Base-by-base conservation (phyloP, 2,113 vertebrate species). In the Gymnocephalus cernua region DNA sequence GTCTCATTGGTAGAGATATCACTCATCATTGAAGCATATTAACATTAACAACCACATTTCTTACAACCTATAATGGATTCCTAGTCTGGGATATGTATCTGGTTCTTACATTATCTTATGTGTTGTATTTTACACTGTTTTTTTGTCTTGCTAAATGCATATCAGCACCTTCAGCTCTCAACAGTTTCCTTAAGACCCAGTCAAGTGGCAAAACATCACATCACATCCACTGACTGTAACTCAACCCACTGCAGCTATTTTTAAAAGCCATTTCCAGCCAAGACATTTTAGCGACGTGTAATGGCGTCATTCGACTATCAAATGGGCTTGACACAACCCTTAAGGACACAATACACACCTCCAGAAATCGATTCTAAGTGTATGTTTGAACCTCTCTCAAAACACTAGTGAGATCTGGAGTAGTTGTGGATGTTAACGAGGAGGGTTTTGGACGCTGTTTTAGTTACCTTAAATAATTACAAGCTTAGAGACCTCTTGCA, bases 171-270 rank as follows among this genome's bases (percentile, higher is more conserved):
- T 77, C 35, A 71, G 48, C 64, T 70, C 61, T 68, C 18, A 77
- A 51, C 38, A 84, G 68, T 86, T 88, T 88, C 86, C 89, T 91
- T 72, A 89, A 90, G 86, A 80, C 74, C 51, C 80, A 87, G 72
- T 88, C 77, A 91, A 93, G 82, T 88, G 79, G 89, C 84, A 91
- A 93, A 93, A 93, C 90, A 93, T 92, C 91, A 85, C 91, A 90
- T 91, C 86, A 79, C 90, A 91, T 93, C 78, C 80, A 91, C 74
- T 88, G 87, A 75, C 92, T 92, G 95, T 95, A 96, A 96, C 87
- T 90, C 44, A 94, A 95, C 91, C 94, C 84, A 48, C 85, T 77
- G 77, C 47, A 51, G 90, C 94, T 96, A 96, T 96, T 95, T 96
- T 92, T 96, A 94, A 94, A 91, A 87, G 54, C 77, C 88, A 86